Evolutionary conservation across 1,140 invertebrate genomes (phyloP).

Genomic region (Papilio xuthus): DNA sequence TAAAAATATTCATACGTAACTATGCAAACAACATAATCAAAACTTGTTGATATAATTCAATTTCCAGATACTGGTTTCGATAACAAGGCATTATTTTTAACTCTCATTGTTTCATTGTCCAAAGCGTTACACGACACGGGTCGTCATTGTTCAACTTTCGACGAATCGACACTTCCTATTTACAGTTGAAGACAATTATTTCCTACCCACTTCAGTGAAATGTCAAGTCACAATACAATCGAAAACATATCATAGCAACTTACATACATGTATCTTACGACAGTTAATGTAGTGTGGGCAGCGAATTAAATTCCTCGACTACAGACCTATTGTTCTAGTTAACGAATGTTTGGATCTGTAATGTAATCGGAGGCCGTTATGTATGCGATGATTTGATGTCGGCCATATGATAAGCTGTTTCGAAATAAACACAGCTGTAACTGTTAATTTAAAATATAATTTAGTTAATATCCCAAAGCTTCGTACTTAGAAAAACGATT

Average conservation of each 20-base stretch:
- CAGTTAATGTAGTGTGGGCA: background rate
- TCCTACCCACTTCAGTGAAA: background rate
- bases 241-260: background rate
- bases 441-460: background rate
- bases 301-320: background rate
- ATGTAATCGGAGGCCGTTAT: conserved; percentile 10
- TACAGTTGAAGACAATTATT: background rate
- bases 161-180: conserved; percentile 28
- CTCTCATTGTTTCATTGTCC: conserved; percentile 25
- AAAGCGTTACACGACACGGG: background rate
- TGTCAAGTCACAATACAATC: background rate
- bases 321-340: conserved; percentile 30
- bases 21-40: background rate
- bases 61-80: conserved; percentile 13
- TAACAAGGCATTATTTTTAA: conserved; percentile 28
- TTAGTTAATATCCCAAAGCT: background rate
- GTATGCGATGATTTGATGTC: conserved; percentile 7
- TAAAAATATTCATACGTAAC: background rate
- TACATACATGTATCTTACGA: background rate
- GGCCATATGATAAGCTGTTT: conserved; percentile 7
- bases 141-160: conserved; percentile 32
- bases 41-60: conserved; percentile 22
- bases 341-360: conserved; percentile 20
- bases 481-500: background rate
- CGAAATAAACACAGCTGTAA: background rate